phyloP scores from a whole-genome alignment of 2,888 invertebrate species.

The Melinaea menophilus region DNA sequence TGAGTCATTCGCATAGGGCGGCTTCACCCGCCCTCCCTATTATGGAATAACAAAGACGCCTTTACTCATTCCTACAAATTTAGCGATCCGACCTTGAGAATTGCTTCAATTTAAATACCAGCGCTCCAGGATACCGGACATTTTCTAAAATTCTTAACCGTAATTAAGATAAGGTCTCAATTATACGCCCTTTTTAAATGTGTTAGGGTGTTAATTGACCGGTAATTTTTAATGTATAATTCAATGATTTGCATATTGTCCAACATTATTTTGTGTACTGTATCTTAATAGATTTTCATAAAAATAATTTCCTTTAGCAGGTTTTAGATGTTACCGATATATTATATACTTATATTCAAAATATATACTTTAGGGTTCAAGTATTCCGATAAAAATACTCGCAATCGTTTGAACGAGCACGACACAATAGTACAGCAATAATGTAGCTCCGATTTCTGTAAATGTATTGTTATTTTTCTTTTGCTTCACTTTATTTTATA shows the following conservation, averaged over 20 bases:
- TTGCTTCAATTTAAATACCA: constrained; percentile 26
- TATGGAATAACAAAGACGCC: constrained; percentile 28
- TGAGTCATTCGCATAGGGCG: constrained; percentile 35
- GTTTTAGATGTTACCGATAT: neutral
- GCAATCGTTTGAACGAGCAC: neutral
- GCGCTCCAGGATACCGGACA: constrained; percentile 17
- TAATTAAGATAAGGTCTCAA: constrained; percentile 23
- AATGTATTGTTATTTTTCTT: constrained; percentile 1
- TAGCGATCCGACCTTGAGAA: constrained; percentile 35
- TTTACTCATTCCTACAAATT: constrained; percentile 21
- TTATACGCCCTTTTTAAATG: constrained; percentile 26
- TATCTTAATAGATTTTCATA: too few relatives aligned
- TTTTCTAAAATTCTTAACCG: constrained; percentile 29
- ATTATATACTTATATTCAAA: neutral
- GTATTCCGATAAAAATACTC: neutral
- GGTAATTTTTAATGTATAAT: too few relatives aligned
- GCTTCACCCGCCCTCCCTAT: constrained; percentile 28
- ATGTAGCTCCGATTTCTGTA: neutral
- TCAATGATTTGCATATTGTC: too few relatives aligned
- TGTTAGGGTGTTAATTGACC: constrained; percentile 29
- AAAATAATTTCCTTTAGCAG: too few relatives aligned
- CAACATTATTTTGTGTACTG: too few relatives aligned
- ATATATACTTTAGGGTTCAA: constrained; percentile 1
- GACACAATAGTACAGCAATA: neutral
- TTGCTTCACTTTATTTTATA: neutral